These are phyloP conservation scores for Menidia menidia DNA, from an alignment of 2,797 vertebrate genomes.

Conservation along the genomic window DNA sequence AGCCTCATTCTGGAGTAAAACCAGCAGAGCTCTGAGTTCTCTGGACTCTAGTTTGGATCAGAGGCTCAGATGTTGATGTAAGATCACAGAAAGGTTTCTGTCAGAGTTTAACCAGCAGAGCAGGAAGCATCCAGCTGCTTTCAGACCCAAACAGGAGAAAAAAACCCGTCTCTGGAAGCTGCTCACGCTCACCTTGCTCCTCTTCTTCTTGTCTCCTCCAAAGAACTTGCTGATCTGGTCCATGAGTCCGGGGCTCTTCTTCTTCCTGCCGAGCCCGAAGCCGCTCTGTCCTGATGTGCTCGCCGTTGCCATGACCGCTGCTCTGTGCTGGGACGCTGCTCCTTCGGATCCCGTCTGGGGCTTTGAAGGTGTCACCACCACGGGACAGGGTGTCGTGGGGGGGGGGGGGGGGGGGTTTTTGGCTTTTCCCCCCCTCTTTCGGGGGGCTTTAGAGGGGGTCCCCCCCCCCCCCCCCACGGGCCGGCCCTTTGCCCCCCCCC, in stretches of 20 bases:
- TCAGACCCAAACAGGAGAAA: too few species aligned
- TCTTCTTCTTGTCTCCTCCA: conserved; percentile 93
- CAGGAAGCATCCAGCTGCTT: too few species aligned
- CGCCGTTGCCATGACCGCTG: conserved; percentile 88
- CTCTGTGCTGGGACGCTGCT: conserved; percentile 79
- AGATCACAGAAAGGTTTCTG: too few species aligned
- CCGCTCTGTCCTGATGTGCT: conserved; percentile 92
- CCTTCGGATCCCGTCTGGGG: conserved; percentile 71
- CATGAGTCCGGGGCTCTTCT: conserved; percentile 91
- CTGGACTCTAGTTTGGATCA: too few species aligned
- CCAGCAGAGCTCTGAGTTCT: too few species aligned
- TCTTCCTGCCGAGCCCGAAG: conserved; percentile 87
- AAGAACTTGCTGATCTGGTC: conserved; percentile 96
- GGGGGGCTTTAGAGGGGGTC: conserved; percentile 91
- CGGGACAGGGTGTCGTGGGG: conserved; percentile 88
- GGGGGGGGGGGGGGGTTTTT: conserved; percentile 86
- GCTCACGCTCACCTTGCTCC: conserved; percentile 96
- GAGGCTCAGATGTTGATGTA: too few species aligned
- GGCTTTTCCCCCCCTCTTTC: conserved; percentile 92
- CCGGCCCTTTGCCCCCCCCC: conserved; percentile 90
- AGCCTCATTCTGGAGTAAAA: too few species aligned
- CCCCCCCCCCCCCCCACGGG: conserved; percentile 89
- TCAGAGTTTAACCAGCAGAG: too few species aligned
- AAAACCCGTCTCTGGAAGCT: too few species aligned
- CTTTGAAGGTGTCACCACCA: conserved; percentile 97